These are phyloP conservation scores for Chaitophorus viminalis DNA, from an alignment of 2,888 invertebrate genomes.

Conservation along the genomic window DNA sequence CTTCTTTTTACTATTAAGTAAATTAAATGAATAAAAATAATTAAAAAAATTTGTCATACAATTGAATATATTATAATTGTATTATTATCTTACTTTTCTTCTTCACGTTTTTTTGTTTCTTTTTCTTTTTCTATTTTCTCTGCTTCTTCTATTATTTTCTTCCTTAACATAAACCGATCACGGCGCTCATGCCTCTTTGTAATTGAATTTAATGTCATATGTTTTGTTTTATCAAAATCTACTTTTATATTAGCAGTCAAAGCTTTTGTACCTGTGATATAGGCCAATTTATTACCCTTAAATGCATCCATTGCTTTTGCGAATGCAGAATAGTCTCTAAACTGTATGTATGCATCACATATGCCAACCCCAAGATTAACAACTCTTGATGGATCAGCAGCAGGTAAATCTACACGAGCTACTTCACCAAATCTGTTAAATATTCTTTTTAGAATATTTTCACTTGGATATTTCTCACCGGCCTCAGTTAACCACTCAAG, in stretches of 20 bases:
- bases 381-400: conserved; percentile 86
- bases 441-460: conserved; percentile 79
- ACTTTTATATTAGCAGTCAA: conserved; percentile 72
- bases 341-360: conserved; percentile 95
- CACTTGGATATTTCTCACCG: conserved; percentile 75
- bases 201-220: conserved; percentile 89
- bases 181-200: conserved; percentile 82
- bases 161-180: too few species aligned
- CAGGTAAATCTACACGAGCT: conserved; percentile 88
- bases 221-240: conserved; percentile 93
- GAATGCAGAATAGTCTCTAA: conserved; percentile 93
- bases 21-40: neutral
- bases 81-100: too few species aligned
- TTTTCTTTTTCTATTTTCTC: too few species aligned
- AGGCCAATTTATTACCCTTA: conserved; percentile 86
- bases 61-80: neutral
- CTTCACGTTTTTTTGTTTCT: too few species aligned
- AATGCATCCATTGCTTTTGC: conserved; percentile 94
- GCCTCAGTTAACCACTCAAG: conserved; percentile 83
- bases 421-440: conserved; percentile 93
- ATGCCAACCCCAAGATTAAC: too few species aligned
- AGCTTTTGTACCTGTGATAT: conserved; percentile 75
- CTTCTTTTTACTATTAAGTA: conserved; percentile 71
- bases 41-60: neutral
- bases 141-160: conserved; percentile 78